These are phyloP conservation scores for Phalacrocorax carbo DNA, from an alignment of 2,113 vertebrate species.

Conservation along the genomic window DNA sequence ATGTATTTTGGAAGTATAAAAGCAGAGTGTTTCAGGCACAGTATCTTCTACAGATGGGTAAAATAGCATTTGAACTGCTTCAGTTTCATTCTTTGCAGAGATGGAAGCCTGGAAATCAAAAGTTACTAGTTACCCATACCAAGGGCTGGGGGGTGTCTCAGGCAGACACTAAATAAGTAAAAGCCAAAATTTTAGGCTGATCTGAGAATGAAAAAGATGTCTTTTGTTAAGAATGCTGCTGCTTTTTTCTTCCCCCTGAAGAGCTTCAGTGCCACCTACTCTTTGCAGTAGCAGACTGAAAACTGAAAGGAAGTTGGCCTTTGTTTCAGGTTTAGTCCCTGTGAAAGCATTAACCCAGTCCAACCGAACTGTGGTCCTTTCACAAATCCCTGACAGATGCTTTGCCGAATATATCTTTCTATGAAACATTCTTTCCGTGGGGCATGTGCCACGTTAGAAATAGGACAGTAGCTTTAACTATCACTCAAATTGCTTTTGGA, in stretches of 20 bases:
- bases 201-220: neutral
- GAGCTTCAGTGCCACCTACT: neutral
- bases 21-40: neutral
- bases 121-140: neutral
- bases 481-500: neutral
- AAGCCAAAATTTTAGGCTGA: neutral
- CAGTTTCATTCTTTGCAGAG: neutral
- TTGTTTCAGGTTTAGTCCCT: neutral
- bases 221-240: neutral
- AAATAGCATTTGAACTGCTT: neutral
- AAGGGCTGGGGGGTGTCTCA: neutral
- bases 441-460: neutral
- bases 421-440: neutral
- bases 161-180: neutral
- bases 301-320: neutral
- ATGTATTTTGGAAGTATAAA: neutral
- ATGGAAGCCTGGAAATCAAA: neutral
- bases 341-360: neutral
- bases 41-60: neutral
- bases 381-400: neutral
- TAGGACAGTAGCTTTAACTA: neutral
- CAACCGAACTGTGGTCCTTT: neutral
- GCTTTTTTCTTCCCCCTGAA: too few relatives aligned
- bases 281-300: neutral
- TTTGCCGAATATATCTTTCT: neutral